A percentile compares a stretch with the other conserved stretches of the same genome.
Conservation (phyloP, 2,888 invertebrate genomes). For the Chymomyza fuscimana region DNA sequence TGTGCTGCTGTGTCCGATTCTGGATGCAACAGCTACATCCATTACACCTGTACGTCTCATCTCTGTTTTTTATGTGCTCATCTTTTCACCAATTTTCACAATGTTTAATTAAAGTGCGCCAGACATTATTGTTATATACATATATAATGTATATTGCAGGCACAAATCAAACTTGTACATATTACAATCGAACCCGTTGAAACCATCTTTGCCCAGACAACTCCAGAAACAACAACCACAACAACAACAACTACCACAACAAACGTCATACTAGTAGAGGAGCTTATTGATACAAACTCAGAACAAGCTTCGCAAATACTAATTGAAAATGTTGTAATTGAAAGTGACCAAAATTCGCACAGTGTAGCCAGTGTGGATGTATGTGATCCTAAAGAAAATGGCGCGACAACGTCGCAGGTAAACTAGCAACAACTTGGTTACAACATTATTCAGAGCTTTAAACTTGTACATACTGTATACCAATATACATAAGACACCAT, state of each 20-base stretch:
- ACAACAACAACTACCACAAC: constrained; percentile 21
- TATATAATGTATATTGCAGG: constrained; percentile 66
- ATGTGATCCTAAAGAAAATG: constrained; percentile 1
- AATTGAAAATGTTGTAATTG: constrained; percentile 58
- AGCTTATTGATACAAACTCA: constrained; percentile 4
- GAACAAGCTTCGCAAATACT: constrained; percentile 12
- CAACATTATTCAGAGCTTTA: constrained; percentile 55
- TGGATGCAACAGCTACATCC: constrained; percentile 28
- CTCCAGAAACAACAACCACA: constrained; percentile 32
- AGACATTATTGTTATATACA: background rate
- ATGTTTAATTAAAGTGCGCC: background rate
- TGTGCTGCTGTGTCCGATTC: constrained; percentile 27
- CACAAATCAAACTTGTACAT: constrained; percentile 78
- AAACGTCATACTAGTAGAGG: constrained; percentile 15
- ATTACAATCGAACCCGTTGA: constrained; percentile 76
- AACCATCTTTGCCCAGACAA: constrained; percentile 42
- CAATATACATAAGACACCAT: no score
- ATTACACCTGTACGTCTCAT: constrained; percentile 22
- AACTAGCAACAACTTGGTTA: constrained; percentile 11
- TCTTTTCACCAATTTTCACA: background rate
- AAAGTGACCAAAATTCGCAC: constrained; percentile 48
- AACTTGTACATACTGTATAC: constrained; percentile 15
- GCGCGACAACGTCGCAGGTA: constrained; percentile 55
- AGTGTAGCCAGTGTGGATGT: constrained; percentile 14
- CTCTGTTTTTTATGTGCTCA: constrained; percentile 18